Base-by-base conservation (phyloP, 2,888 invertebrate genomes). In the Pimpla rufipes region DNA sequence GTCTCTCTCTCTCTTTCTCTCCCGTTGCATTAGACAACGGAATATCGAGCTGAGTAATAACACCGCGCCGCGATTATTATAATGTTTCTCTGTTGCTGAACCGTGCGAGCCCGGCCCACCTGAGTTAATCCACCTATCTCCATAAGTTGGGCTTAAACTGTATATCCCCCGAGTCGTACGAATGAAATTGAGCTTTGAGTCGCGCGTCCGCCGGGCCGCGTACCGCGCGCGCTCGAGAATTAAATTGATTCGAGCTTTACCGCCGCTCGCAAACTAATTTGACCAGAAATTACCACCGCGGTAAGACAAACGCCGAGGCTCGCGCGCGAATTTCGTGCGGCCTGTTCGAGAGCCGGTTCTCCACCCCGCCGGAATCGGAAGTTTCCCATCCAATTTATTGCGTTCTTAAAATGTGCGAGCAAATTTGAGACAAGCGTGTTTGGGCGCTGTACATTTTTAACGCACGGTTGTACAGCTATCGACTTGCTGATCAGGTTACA, bases 251-350 rank as follows among this genome's bases (percentile, higher is more conserved):
- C 64, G 75, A 66, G 47, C 35, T 16, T 71, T 47, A 70, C 45
- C 78, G 2, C 29, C 29, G 5, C 29, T 29, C 29, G 29, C 29
- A 5, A 81, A 81, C 79, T 75, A 74, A 78, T 74, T 78, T 79
- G 82, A 67, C 67, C 82, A 64, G 74, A 29, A 29, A 29, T 29
- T 29, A 29, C 29, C 29, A 5, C 29, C 29, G 29, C 29, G 29
- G 29, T 29, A 5, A 5, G 29, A 29, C 29, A 29, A 29, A 29
- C 29, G 29, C 29, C 29, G 29, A 29, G 29, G 29, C 5, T 3
- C 2, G 29, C 29, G n/a, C 5, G 29, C 29, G 29, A 29, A 29
- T 29, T 29, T 29, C 29, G 29, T 29, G 29, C 29, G 29, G 5
- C 5, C 29, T 2, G 29, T 29, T 29, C 29, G 29, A 29, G 29